phyloP scores from a whole-genome alignment of 1,140 invertebrate species.

The Sarcophaga peregrina region DNA sequence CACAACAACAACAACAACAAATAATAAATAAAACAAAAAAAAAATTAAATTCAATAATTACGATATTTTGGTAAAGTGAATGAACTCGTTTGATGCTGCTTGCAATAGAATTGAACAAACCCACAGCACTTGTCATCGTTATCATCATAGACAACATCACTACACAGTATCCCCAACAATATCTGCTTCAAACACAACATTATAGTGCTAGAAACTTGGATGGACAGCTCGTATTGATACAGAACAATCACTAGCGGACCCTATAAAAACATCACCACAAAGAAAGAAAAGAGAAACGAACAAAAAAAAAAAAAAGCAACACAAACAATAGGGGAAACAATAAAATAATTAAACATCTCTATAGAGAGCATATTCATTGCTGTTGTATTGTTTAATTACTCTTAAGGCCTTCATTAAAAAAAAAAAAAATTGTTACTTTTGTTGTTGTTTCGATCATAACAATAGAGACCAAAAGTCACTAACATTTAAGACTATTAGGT shows the following conservation, averaged over 20 bases:
- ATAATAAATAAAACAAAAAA: not conserved
- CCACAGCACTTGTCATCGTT: not conserved
- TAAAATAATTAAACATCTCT: slow-evolving; percentile 17
- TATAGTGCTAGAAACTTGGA: not conserved
- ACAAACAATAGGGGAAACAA: not conserved
- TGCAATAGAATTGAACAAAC: not conserved
- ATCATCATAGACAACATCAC: not conserved
- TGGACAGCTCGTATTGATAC: not conserved
- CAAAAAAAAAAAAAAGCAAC: not conserved
- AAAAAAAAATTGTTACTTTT: not conserved
- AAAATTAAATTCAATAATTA: slow-evolving; percentile 8
- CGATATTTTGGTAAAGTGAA: slow-evolving; percentile 2
- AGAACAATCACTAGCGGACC: not conserved
- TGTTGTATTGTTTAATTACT: slow-evolving; percentile 27
- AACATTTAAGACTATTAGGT: not conserved
- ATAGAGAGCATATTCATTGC: not conserved
- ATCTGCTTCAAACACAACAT: no score
- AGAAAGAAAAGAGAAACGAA: not conserved
- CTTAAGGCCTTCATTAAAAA: slow-evolving; percentile 19
- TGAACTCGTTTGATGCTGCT: not conserved
- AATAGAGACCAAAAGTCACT: no score
- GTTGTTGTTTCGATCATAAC: not conserved
- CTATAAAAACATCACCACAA: not conserved
- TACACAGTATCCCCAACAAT: no score
- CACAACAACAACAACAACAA: not conserved